Evolutionary conservation across 1,140 invertebrate species (phyloP), one percentile per base, ranked within the genome.

Genomic region (Orius insidiosus): DNA sequence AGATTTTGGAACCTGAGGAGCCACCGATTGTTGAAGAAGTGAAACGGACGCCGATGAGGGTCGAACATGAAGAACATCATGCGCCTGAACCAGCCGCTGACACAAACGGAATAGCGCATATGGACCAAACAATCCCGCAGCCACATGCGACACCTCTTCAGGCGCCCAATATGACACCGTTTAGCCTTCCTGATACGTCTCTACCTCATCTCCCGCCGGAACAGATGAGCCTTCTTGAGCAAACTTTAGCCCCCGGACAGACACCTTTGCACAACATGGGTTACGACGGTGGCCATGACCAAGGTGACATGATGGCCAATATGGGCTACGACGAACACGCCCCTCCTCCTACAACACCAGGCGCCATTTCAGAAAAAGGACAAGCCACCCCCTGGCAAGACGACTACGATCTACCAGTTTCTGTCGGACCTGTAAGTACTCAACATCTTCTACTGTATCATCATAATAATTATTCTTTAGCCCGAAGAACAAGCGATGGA

Each of bases 381-480:
- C 68, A 74, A 8, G 68, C 71, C 1, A 77, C 77, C 5, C 78
- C 77, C 43, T 82, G 78, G 78, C 67, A 72, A 57, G 81, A 84
- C 51, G 84, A 88, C 60, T 87, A 87, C 56, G 85, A 86, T 58
- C 75, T 84, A 54, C 82, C 85, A 5, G 74, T 74, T 41, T 86
- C 80, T 45, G 80, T 80, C 52, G 82, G 78, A 60, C 76, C 79
- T 48, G 78, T 81, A 68, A 66, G 71, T 68, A n/a, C n/a, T n/a
- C n/a, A n/a, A n/a, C n/a, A n/a, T n/a, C 30, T 15, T 50, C 7
- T 49, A n/a, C n/a, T 45, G 5, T 5, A 24, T 6, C 11, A 41
- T 18, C 10, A n/a, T 3, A 15, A 14, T n/a, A 16, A 24, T 41
- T n/a, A 14, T 54, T 49, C 62, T 74, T 59, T 55, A 76, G 63